Conservation (phyloP, 2,113 vertebrate genomes). For the Lucifuga dentata region DNA sequence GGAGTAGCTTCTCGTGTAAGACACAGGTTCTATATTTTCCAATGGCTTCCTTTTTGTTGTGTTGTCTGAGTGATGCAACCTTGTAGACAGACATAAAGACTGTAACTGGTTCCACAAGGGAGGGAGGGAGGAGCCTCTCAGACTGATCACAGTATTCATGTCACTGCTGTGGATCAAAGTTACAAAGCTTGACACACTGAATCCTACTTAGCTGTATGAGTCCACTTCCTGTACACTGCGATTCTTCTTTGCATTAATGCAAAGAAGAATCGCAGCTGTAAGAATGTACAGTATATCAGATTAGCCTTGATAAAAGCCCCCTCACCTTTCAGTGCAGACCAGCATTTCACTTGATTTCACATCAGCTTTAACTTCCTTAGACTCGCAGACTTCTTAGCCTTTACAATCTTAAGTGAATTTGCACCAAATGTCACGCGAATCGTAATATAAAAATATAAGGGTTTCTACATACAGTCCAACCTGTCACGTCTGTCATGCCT, state of each 20-base stretch:
- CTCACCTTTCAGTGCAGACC: slow-evolving; percentile 47
- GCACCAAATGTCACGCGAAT: slow-evolving; percentile 57
- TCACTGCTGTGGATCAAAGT: slow-evolving; percentile 51
- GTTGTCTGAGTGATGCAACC: slow-evolving; percentile 42
- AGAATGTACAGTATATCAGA: slow-evolving; percentile 70
- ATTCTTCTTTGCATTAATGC: slow-evolving; percentile 38
- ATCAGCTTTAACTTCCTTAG: slow-evolving; percentile 58
- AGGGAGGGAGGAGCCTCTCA: slow-evolving; percentile 45
- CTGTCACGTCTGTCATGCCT: slow-evolving; percentile 52
- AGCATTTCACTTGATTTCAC: slow-evolving; percentile 48
- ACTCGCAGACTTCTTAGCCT: slow-evolving; percentile 54
- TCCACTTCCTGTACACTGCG: slow-evolving; percentile 47
- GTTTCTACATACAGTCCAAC: slow-evolving; percentile 67
- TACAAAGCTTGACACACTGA: slow-evolving; percentile 59
- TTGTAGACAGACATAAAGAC: slow-evolving; percentile 51
- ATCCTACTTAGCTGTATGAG: slow-evolving; percentile 53
- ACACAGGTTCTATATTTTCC: slow-evolving; percentile 51
- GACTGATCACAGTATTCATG: slow-evolving; percentile 55
- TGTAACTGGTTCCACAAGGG: slow-evolving; percentile 42
- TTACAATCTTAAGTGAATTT: slow-evolving; percentile 51
- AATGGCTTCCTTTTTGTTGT: slow-evolving; percentile 49
- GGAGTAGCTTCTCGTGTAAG: slow-evolving; percentile 56
- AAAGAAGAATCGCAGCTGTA: slow-evolving; percentile 60
- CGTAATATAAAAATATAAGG: slow-evolving; percentile 36
- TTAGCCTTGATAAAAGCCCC: slow-evolving; percentile 56